Evolutionary conservation across 2,888 invertebrate genomes (phyloP), one percentile per base, ranked within the genome.

Genomic region (Clunio marinus): DNA sequence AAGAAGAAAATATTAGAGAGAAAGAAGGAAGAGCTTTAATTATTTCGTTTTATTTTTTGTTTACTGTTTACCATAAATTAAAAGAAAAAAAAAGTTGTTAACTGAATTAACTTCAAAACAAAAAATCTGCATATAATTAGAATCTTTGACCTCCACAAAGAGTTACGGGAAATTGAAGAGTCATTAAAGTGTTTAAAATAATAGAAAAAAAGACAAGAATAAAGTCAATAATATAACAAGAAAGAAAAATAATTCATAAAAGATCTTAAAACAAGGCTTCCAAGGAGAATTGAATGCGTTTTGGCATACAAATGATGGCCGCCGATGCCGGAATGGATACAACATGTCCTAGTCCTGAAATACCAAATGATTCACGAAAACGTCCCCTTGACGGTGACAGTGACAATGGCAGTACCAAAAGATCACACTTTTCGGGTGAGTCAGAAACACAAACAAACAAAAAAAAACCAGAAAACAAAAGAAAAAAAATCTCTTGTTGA

Each of bases 321-420:
- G 88, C 88, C 81, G 91, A 91, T 84, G 88, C 89, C 84, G 89
- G 89, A 85, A 91, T 91, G 91, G 91, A 91, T 86, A 89, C 91
- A 85, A 89, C 91, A 85, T 91, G 91, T 86, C 88, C 91, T 81
- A 91, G 91, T 84, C 91, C 92, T 82, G 92, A 92, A 85, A 90
- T 89, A 81, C 85, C 87, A 74, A 79, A 78, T 73, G 92, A 92
- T 84, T 91, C 91, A 81, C 87, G 92, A 82, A 92, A 92, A 84
- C 86, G 92, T 81, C 92, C 91, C 75, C 86, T 91, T 77, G 92
- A 92, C 82, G 86, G 86, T 74, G 91, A 91, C 82, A 87, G 87
- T 75, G 92, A 92, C 82, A 91, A 90, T 84, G 91, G 90, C 78
- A 88, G 90, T 79, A 88, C 89, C 76, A 92, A 92, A 83, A 87